phyloP scores from a whole-genome alignment of 2,113 vertebrate genomes.

The Cheilinus undulatus region DNA sequence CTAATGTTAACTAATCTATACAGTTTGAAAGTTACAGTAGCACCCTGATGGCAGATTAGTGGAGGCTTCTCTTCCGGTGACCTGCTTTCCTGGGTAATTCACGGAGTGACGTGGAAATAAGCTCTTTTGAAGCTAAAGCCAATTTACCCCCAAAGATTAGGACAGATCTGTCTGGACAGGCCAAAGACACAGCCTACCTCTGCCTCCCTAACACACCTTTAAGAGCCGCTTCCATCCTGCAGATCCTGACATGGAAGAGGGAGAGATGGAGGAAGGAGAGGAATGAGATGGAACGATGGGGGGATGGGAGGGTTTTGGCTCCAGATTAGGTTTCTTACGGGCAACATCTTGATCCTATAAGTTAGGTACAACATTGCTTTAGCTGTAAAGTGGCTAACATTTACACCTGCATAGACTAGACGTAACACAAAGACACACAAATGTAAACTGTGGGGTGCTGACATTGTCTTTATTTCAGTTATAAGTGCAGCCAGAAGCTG shows the following conservation, averaged over 20 bases:
- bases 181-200: constrained; percentile 60
- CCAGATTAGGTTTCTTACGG: constrained; percentile 21
- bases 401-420: neutral
- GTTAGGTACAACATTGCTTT: constrained; percentile 1
- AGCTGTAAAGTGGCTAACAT: neutral
- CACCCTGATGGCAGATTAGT: constrained; percentile 70
- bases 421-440: constrained; percentile 43
- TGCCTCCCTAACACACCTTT: constrained; percentile 41
- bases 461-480: constrained; percentile 77
- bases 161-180: constrained; percentile 80
- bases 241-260: constrained; percentile 5
- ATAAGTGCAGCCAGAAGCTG: constrained; percentile 63
- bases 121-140: constrained; percentile 86
- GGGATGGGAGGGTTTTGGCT: constrained; percentile 4
- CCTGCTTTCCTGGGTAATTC: constrained; percentile 77
- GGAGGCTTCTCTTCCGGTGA: constrained; percentile 74
- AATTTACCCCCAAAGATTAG: constrained; percentile 84
- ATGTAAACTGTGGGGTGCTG: constrained; percentile 53
- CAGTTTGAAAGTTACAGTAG: constrained; percentile 37
- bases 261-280: neutral
- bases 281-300: constrained; percentile 8
- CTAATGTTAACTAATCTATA: constrained; percentile 24
- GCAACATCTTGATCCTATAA: neutral
- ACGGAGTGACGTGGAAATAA: constrained; percentile 82
- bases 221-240: constrained; percentile 8